Base-by-base conservation (phyloP, 2,113 vertebrate species). In the Gallinago undulata region DNA sequence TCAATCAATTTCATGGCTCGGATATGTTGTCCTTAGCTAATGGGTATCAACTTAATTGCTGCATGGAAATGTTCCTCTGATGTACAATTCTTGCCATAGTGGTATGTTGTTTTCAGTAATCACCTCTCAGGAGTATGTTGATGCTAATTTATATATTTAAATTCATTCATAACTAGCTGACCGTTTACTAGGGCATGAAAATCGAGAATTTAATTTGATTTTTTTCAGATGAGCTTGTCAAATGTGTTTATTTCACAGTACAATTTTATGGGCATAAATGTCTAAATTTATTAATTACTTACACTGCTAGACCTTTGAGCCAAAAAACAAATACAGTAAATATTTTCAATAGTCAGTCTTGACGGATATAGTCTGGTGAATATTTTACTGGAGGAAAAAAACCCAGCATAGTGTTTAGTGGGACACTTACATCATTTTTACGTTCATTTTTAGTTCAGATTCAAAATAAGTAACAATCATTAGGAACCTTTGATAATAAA, bases 191-290 rank as follows among this genome's bases (percentile, higher is more conserved):
- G 57, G n/a, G 51, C 91, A 96, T 94, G 94, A 95, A 97, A 97
- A 96, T 66, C 6, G 21, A 96, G 85, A 82, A 68, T 81, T 95
- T 77, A 33, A 67, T 92, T 96, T 97, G 62, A 84, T 90, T 93
- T 97, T 98, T 97, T 97, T 96, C 77, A 67, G 47, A 93, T 93
- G 41, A 98, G 55, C 76, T 93, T 97, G 84, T 94, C 85, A 97
- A 93, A 93, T 92, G 39, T 72, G 12, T 95, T 95, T 96, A 91
- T 78, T 84, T 39, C 63, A 74, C 56, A 90, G 59, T 84, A 95
- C 60, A 95, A 96, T 96, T 96, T 92, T 95, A 97, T 91, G 91
- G 81, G 59, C 30, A 80, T 72, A 97, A 68, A 94, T 90, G 50
- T 93, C 90, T 96, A 94, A 73, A 94, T 94, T 95, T 97, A 92